Conservation (phyloP, 1,140 invertebrate species). For the Neodiprion lecontei region DNA sequence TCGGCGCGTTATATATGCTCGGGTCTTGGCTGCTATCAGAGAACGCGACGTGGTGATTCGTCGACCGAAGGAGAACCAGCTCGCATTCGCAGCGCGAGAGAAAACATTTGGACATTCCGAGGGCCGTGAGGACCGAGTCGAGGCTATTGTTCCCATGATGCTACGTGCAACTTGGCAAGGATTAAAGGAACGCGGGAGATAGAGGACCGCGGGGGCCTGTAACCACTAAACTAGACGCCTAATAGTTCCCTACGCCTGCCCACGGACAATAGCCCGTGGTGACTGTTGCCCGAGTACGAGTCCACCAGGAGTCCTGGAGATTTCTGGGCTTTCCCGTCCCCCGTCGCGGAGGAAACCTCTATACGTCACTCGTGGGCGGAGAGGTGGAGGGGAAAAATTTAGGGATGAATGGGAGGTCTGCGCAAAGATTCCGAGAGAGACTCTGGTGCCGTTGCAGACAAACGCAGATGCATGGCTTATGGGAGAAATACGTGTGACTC, state of each 20-base stretch:
- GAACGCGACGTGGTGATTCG: too few species aligned
- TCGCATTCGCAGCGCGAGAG: neutral
- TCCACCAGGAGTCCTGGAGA: conserved; percentile 20
- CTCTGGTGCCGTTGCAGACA: too few species aligned
- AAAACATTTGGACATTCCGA: neutral
- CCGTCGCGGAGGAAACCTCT: neutral
- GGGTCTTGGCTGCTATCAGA: too few species aligned
- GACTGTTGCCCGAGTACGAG: conserved; percentile 28
- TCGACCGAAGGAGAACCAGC: too few species aligned
- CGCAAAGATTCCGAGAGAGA: too few species aligned
- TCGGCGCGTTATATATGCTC: too few species aligned
- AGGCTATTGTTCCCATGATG: conserved; percentile 1
- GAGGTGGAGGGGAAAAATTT: too few species aligned
- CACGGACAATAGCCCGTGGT: conserved; percentile 39
- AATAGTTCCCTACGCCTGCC: conserved; percentile 34
- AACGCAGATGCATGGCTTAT: too few species aligned
- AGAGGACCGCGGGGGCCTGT: conserved; percentile 29
- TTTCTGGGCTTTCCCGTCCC: neutral
- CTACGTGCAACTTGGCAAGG: conserved; percentile 2
- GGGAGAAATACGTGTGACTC: too few species aligned
- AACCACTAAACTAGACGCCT: conserved; percentile 46
- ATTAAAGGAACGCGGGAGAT: conserved; percentile 3
- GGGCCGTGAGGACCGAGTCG: neutral
- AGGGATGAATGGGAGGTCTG: too few species aligned
- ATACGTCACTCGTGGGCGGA: too few species aligned